Conservation (phyloP, 1,140 invertebrate genomes). For the Bilobella aurantiaca region DNA sequence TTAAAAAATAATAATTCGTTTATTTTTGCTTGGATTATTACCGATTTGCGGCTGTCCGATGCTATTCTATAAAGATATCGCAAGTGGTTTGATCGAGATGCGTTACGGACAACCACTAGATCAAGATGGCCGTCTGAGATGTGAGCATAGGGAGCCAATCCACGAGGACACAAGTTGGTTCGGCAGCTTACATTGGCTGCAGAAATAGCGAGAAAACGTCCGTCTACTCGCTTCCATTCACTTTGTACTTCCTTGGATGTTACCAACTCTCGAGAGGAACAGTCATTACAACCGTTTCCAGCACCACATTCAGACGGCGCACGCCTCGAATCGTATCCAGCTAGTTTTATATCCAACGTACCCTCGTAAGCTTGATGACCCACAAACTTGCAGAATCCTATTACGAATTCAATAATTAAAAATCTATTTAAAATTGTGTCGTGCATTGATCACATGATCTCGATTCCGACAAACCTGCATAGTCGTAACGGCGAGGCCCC, state of each 20-base stretch:
- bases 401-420: constrained; percentile 5
- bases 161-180: constrained; percentile 37
- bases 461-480: constrained; percentile 50
- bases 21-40: constrained; percentile 19
- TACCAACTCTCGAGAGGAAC: constrained; percentile 8
- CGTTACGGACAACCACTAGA: constrained; percentile 62
- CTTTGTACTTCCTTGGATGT: constrained; percentile 13
- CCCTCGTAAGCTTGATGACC: constrained; percentile 37
- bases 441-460: not conserved
- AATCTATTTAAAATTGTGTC: not conserved
- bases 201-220: constrained; percentile 29
- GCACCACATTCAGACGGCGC: constrained; percentile 20
- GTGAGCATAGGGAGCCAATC: constrained; percentile 59
- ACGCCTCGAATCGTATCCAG: constrained; percentile 20
- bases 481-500: constrained; percentile 77
- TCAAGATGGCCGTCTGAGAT: constrained; percentile 71
- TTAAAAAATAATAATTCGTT: constrained; percentile 4
- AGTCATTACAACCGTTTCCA: constrained; percentile 32
- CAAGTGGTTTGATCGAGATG: constrained; percentile 61
- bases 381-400: constrained; percentile 36
- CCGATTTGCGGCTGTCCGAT: constrained; percentile 33
- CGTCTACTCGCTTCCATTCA: constrained; percentile 35
- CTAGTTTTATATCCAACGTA: constrained; percentile 29
- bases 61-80: constrained; percentile 49
- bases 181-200: constrained; percentile 31